These are phyloP conservation scores for Coendou prehensilis DNA, from an alignment of 2,797 vertebrate species.

Conservation along the genomic window DNA sequence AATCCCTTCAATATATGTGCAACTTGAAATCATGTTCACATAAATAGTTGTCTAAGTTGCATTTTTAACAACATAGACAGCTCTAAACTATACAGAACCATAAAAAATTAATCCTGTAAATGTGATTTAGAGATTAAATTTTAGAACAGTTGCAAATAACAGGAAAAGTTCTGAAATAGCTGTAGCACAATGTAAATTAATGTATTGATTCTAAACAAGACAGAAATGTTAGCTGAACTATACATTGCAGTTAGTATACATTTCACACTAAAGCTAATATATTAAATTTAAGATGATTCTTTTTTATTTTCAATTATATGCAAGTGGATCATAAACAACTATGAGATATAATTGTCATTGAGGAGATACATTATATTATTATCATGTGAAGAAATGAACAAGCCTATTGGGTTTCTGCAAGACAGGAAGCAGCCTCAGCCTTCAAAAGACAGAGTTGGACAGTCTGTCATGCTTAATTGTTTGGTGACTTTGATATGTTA, in stretches of 20 bases:
- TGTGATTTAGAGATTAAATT: not conserved
- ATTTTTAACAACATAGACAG: not conserved
- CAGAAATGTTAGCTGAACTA: not conserved
- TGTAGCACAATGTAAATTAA: not conserved
- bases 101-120: not conserved
- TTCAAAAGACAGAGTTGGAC: conserved; percentile 2
- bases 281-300: not conserved
- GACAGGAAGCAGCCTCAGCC: conserved; percentile 13
- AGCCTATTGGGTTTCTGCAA: not conserved
- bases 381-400: not conserved
- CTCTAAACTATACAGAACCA: not conserved
- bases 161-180: not conserved
- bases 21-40: not conserved
- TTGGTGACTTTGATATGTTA: conserved; percentile 20
- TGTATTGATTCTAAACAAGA: not conserved
- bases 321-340: not conserved
- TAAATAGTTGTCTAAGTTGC: not conserved
- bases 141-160: not conserved
- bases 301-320: not conserved
- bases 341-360: not conserved
- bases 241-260: not conserved
- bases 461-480: not conserved
- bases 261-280: not conserved
- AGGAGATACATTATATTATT: not conserved
- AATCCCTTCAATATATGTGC: not conserved